Base-by-base conservation (phyloP, 2,888 invertebrate genomes). In the Thymelicus acteon region DNA sequence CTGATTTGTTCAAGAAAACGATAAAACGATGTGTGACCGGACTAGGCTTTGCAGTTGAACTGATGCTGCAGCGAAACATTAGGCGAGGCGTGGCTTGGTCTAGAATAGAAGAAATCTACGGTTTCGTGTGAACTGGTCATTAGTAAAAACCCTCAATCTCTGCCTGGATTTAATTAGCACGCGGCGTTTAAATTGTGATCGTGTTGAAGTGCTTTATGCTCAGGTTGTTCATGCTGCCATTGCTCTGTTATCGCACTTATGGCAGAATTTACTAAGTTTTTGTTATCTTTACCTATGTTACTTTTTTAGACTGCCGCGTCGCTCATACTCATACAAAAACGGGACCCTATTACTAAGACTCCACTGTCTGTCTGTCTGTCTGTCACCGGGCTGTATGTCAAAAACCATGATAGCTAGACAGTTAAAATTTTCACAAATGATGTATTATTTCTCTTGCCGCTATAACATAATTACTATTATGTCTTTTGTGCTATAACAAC, bases 1-100 rank as follows among this genome's bases (percentile, higher is more conserved):
- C 75, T 74, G 69, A 72, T 74, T 74, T 73, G 67, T 71, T 67
- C 67, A 72, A 67, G 71, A 63, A 64, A 54, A 69, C 49, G 47
- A 48, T 40, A 24, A 58, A 61, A 71, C 39, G 61, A 71, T 61
- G 54, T 66, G 71, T 71, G 71, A 71, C 60, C 40, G 62, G 58
- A 0, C 24, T 15, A 44, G 12, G 13, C 39, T 15, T 68, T 48
- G 37, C 47, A 37, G 62, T 69, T 15, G 47, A 44, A 12, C 12
- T 4, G 44, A 44, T 10, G 44, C 44, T 44, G 10, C 44, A 44
- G 12, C 44, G 37, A 44, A 63, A 24, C 58, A 64, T 72, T 72
- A 57, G 63, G 47, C 61, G 64, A 58, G 37, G 57, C 54, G 40
- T 4, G 40, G 49, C 48, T 47, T 37, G 48, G 39, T 69, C 67